Evolutionary conservation across 1,140 invertebrate genomes (phyloP), one percentile per base, ranked within the genome.

Genomic region (Listronotus bonariensis): DNA sequence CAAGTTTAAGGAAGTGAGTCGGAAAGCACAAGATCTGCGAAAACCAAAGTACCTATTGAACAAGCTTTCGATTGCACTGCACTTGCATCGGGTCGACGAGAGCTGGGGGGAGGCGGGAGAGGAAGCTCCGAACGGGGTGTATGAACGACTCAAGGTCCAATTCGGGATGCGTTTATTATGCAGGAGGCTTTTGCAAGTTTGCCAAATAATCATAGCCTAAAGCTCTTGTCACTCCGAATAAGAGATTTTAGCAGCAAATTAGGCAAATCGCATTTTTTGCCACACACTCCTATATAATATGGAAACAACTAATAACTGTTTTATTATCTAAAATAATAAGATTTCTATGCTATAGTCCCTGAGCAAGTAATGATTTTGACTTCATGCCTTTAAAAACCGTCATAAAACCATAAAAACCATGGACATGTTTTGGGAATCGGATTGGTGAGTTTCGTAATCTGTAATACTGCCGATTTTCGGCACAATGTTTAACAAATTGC

Each of bases 141-240:
- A 49, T 60, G 57, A 60, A 60, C 57, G 57, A 46, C 46, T 45
- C 57, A 60, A 60, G 57, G 57, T 60, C 57, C 57, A 11, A 46
- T 46, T 17, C 46, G 20, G 45, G 57, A 51, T 60, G 46, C 45
- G 20, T 51, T 60, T 58, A 42, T 46, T 58, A 58, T 58, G 55
- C 55, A 58, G 42, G 55, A 58, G 42, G 41, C 55, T 58, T 46
- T 46, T 40, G 46, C 57, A 40, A 18, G 3, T 32, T 60, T 60
- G 57, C 57, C 57, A 49, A 34, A 46, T 57, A 26, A n/a, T 6
- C 26, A 10, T 49, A 1, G 17, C 10, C 17, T 10, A 14, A 15
- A n/a, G 6, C 11, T 31, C 17, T 11, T 17, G 8, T 3, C 3
- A 17, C 18, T 20, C 11, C n/a, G 8, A 53, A 9, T 26, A 38